phyloP scores from a whole-genome alignment of 2,797 vertebrate species.

The Octomys mimax region DNA sequence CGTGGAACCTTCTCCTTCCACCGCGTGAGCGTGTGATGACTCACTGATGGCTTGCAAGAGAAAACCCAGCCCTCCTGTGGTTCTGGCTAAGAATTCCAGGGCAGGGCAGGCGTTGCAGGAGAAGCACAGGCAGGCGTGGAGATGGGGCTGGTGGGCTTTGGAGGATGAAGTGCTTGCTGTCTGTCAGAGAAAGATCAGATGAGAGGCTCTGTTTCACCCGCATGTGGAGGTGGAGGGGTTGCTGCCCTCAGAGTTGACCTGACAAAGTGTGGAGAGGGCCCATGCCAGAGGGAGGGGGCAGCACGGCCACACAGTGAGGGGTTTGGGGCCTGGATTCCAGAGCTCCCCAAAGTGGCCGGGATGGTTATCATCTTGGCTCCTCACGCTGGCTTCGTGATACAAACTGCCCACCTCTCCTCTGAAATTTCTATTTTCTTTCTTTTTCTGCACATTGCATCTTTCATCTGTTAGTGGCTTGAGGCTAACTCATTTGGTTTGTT shows the following conservation, averaged over 20 bases:
- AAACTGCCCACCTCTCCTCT: not conserved
- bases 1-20: slow-evolving; percentile 70
- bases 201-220: not conserved
- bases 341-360: not conserved
- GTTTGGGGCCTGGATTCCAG: not conserved
- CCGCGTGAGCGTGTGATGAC: slow-evolving; percentile 65
- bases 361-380: not conserved
- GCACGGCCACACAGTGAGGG: rapidly evolving
- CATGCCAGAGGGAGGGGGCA: rapidly evolving
- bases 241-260: rapidly evolving
- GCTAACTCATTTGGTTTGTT: not conserved
- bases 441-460: not conserved
- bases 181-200: slow-evolving; percentile 59
- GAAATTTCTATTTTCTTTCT: rapidly evolving
- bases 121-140: slow-evolving; percentile 76
- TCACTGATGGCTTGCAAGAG: slow-evolving; percentile 68
- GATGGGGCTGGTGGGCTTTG: not conserved
- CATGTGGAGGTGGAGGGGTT: not conserved
- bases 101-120: slow-evolving; percentile 82
- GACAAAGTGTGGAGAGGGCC: too few species aligned
- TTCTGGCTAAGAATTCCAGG: slow-evolving; percentile 82
- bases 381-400: not conserved
- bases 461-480: not conserved
- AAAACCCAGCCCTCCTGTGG: slow-evolving; percentile 53
- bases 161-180: slow-evolving; percentile 67